Base-by-base conservation (phyloP, 1,140 invertebrate genomes). In the Drosophila bifasciata region DNA sequence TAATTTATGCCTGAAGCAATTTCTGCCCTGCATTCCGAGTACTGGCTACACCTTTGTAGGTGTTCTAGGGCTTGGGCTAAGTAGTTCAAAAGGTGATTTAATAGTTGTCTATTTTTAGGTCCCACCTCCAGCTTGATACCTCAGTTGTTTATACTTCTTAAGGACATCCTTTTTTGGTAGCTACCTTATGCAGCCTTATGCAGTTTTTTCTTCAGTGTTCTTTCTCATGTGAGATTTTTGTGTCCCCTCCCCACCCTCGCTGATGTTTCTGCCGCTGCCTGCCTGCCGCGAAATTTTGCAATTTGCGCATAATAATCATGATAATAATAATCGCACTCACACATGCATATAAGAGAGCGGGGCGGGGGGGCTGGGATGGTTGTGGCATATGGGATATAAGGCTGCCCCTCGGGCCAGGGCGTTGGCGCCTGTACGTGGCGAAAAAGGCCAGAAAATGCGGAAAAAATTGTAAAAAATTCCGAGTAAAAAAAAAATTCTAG, bases 291-390 rank as follows among this genome's bases (percentile, higher is more conserved):
- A 71, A 86, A 85, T 86, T 85, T 85, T 85, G 80, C 80, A 85
- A 86, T 85, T 85, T 86, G 76, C 83, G 76, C 80, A 85, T 86
- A 81, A 86, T 81, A 86, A 78, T 86, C 68, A 78, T 78, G 77
- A 86, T 86, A 81, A 86, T 86, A 86, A 86, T 86, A 86, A 85
- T 86, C 77, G 44, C 62, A 71, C 70, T 52, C 79, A 72, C 59
- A 75, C 41, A 44, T 15, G 16, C 36, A 36, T 39, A 13, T 36
- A 32, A 32, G 32, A 32, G 32, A 32, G n/a, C n/a, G n/a, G n/a
- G n/a, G n/a, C n/a, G 28, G 9, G 1, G 28, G 32, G 3, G 32
- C 3, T 21, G 32, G 3, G 11, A 4, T 4, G 32, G 28, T 9
- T 32, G 32, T 36, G 32, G 28, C 9, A 17, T 32, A 7, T 59